These are phyloP conservation scores for Trachops cirrhosus DNA, from an alignment of 2,797 vertebrate species.

Conservation along the genomic window DNA sequence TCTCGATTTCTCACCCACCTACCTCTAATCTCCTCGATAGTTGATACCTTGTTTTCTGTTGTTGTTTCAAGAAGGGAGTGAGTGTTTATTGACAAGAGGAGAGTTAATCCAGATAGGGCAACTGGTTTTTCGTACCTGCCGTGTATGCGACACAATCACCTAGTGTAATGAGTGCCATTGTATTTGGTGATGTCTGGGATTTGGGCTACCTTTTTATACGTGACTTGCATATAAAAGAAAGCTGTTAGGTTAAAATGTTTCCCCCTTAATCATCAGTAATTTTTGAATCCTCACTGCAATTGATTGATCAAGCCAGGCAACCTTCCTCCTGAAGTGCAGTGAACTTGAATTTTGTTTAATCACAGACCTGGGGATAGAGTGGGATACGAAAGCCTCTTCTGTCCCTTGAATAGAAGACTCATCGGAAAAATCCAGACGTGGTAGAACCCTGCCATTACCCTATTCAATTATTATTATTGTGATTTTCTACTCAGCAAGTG, in stretches of 20 bases:
- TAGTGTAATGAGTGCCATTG: accelerated
- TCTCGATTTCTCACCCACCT: background rate
- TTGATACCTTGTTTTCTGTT: background rate
- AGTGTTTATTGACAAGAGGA: background rate
- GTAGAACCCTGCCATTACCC: conserved; percentile 11
- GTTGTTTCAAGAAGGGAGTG: background rate
- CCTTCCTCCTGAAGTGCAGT: background rate
- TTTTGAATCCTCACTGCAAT: background rate
- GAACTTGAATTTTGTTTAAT: background rate
- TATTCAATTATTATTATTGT: conserved; percentile 40
- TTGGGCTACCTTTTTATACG: background rate
- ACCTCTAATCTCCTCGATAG: background rate
- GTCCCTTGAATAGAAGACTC: background rate
- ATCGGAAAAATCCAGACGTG: background rate
- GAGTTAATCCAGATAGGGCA: background rate
- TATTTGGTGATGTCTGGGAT: background rate
- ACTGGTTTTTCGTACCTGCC: background rate
- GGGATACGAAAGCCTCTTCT: background rate
- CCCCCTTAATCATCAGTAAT: background rate
- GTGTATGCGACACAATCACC: accelerated
- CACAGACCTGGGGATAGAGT: background rate
- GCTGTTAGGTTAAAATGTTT: background rate
- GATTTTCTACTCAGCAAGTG: conserved; percentile 61
- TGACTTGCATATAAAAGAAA: background rate
- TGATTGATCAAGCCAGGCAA: background rate